A percentile compares a stretch with the other conserved stretches of the same genome.
phyloP scores from a whole-genome alignment of 2,113 vertebrate genomes.

The Sigmodon hispidus region DNA sequence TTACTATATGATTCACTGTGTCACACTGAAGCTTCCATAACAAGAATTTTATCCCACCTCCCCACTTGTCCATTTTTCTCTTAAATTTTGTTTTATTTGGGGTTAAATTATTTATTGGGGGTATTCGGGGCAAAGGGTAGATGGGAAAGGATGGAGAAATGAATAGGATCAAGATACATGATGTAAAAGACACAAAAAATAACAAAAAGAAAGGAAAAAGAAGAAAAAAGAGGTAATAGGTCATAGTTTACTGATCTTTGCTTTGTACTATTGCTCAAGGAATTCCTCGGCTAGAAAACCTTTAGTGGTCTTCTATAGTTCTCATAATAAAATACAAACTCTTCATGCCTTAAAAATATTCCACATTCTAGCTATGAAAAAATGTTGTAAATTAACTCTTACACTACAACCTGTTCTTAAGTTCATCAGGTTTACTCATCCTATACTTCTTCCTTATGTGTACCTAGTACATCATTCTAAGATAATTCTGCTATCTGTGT shows the following conservation, averaged over 20 bases:
- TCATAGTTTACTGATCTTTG: neutral
- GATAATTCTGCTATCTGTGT: neutral
- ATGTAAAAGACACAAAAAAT: too few relatives aligned
- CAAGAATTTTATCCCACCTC: too few relatives aligned
- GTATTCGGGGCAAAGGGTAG: too few relatives aligned
- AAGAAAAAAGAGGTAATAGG: neutral
- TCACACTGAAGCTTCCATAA: too few relatives aligned
- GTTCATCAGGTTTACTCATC: neutral
- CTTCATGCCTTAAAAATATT: neutral
- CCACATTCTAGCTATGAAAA: neutral
- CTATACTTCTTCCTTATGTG: neutral
- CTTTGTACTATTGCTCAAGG: neutral
- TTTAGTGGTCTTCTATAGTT: neutral
- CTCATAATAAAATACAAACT: constrained; percentile 5
- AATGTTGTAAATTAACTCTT: neutral
- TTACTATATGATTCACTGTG: too few relatives aligned
- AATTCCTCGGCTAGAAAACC: neutral
- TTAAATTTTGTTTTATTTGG: too few relatives aligned
- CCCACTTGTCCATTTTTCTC: too few relatives aligned
- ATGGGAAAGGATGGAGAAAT: too few relatives aligned
- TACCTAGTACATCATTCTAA: neutral
- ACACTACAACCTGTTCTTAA: neutral
- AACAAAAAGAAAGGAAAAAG: neutral
- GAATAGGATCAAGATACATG: too few relatives aligned
- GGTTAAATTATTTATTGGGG: too few relatives aligned